A percentile compares a stretch with the other conserved stretches of the same genome.
phyloP scores from a whole-genome alignment of 1,140 invertebrate genomes.

The Spodoptera frugiperda region DNA sequence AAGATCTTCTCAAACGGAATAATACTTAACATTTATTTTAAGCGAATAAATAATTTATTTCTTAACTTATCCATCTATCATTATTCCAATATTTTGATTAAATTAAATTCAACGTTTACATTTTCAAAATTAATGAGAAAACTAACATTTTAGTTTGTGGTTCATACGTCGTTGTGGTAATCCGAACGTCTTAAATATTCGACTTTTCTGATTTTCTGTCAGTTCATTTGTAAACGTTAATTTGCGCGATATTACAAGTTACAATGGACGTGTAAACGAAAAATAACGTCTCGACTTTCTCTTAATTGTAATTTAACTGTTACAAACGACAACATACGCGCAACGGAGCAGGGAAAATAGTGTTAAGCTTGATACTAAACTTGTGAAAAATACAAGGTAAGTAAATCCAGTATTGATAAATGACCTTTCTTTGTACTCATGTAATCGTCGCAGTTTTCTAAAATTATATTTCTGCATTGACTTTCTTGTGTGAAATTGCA shows the following conservation, averaged over 20 bases:
- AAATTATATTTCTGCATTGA: constrained; percentile 36
- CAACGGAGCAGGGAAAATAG: constrained; percentile 15
- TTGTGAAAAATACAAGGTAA: constrained; percentile 54
- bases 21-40: no score
- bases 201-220: constrained; percentile 43
- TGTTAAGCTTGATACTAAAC: constrained; percentile 38
- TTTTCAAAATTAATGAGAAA: no score
- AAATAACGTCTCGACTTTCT: constrained; percentile 53
- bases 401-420: constrained; percentile 46
- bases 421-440: constrained; percentile 70
- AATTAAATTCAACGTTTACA: no score
- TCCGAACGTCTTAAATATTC: constrained; percentile 36
- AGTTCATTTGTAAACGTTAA: constrained; percentile 46
- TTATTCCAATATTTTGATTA: no score
- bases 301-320: constrained; percentile 55
- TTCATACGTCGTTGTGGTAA: background rate
- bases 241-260: constrained; percentile 57
- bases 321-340: constrained; percentile 38
- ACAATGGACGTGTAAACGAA: constrained; percentile 55
- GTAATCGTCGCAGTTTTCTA: constrained; percentile 58
- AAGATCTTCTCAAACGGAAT: no score
- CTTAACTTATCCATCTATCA: no score
- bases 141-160: background rate
- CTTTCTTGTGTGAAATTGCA: constrained; percentile 19
- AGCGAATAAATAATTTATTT: no score